Evolutionary conservation across 2,113 vertebrate species (phyloP).

Genomic region (Aptenodytes patagonicus): DNA sequence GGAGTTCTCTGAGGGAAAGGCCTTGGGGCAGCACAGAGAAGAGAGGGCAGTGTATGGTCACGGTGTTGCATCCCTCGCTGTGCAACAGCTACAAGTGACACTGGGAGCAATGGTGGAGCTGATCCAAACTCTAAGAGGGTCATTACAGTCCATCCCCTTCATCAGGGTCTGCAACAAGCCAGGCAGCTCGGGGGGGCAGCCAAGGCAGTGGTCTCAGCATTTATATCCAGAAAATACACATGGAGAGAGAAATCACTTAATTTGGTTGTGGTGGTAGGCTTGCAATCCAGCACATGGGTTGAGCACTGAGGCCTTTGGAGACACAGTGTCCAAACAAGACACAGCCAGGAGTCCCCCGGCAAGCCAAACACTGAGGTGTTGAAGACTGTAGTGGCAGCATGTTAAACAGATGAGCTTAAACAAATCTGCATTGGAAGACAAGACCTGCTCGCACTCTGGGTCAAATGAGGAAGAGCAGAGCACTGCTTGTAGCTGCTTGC

Average conservation of each 20-base stretch:
- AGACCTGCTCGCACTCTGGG: neutral
- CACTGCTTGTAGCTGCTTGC: neutral
- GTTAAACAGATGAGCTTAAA: neutral
- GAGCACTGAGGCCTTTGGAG: neutral
- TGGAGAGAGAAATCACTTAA: neutral
- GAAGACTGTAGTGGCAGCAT: neutral
- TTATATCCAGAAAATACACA: neutral
- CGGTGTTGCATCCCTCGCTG: neutral
- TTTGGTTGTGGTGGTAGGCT: neutral
- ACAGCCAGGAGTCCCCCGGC: neutral
- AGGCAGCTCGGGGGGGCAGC: neutral
- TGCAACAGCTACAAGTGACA: neutral
- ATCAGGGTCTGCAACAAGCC: neutral
- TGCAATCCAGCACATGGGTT: neutral
- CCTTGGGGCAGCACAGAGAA: neutral
- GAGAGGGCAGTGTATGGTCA: neutral
- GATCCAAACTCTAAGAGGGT: neutral
- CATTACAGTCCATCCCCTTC: neutral
- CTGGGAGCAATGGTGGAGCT: neutral
- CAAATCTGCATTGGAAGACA: neutral
- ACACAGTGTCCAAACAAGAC: neutral
- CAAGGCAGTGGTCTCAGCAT: neutral
- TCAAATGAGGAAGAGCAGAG: neutral
- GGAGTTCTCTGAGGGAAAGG: neutral
- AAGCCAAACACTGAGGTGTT: neutral